Conservation (phyloP, 2,888 invertebrate species). For the Temnothorax rugatulus region DNA sequence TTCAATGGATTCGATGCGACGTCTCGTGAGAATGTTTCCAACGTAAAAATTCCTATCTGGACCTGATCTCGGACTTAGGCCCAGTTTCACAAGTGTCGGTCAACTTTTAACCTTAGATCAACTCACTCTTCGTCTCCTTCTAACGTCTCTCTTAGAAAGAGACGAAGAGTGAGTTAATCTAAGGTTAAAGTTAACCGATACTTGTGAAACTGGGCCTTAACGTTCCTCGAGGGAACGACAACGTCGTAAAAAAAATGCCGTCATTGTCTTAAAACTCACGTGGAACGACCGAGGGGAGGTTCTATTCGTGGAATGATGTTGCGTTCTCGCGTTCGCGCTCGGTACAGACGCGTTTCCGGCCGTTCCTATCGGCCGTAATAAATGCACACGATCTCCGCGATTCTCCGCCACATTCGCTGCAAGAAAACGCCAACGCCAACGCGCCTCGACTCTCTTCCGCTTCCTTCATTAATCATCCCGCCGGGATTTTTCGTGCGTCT, state of each 20-base stretch:
- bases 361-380: slow-evolving; percentile 26
- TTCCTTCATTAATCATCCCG: slow-evolving; percentile 51
- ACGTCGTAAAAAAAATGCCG: background rate
- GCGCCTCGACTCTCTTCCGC: slow-evolving; percentile 36
- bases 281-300: background rate
- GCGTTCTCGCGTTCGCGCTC: background rate
- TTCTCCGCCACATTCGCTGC: background rate
- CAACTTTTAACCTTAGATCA: too few relatives aligned
- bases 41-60: background rate
- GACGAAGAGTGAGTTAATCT: too few relatives aligned
- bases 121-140: too few relatives aligned
- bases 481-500: slow-evolving; percentile 21
- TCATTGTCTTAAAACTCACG: background rate
- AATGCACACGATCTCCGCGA: slow-evolving; percentile 20
- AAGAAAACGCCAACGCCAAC: slow-evolving; percentile 37
- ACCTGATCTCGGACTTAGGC: background rate
- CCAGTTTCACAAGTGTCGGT: too few relatives aligned
- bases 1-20: slow-evolving; percentile 1
- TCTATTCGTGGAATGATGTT: slow-evolving; percentile 9
- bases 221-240: background rate
- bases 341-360: background rate
- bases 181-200: too few relatives aligned
- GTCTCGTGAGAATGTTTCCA: background rate
- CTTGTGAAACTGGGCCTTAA: too few relatives aligned
- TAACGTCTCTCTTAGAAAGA: too few relatives aligned